phyloP scores from a whole-genome alignment of 2,113 vertebrate genomes.

The Melanocharis versteri region DNA sequence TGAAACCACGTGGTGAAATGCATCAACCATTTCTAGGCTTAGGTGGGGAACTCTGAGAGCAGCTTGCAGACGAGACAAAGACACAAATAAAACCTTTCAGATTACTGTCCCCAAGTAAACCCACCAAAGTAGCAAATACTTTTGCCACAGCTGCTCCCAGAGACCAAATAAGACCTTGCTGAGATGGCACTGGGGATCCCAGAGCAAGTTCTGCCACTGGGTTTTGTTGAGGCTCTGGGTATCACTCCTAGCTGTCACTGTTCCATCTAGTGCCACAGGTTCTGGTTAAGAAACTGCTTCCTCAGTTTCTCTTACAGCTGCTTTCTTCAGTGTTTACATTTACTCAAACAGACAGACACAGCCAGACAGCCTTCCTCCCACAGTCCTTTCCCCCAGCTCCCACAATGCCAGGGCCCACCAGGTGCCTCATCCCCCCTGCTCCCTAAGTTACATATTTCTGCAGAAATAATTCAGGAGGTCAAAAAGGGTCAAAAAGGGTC shows the following conservation, averaged over 20 bases:
- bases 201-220: neutral
- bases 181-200: neutral
- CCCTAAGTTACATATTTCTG: neutral
- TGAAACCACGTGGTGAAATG: constrained; percentile 70
- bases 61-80: constrained; percentile 12
- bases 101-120: neutral
- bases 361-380: neutral
- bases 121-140: neutral
- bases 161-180: neutral
- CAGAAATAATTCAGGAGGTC: neutral
- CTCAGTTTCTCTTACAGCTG: neutral
- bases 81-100: neutral
- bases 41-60: constrained; percentile 58
- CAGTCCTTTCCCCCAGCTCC: neutral
- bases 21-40: constrained; percentile 64
- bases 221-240: neutral
- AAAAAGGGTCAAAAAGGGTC: too few relatives aligned
- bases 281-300: neutral
- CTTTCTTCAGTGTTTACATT: neutral
- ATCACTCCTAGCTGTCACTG: neutral
- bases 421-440: neutral
- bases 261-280: neutral
- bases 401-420: neutral
- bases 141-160: neutral
- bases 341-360: neutral